phyloP scores from a whole-genome alignment of 2,888 invertebrate species.

The Mactromeris polynyma region DNA sequence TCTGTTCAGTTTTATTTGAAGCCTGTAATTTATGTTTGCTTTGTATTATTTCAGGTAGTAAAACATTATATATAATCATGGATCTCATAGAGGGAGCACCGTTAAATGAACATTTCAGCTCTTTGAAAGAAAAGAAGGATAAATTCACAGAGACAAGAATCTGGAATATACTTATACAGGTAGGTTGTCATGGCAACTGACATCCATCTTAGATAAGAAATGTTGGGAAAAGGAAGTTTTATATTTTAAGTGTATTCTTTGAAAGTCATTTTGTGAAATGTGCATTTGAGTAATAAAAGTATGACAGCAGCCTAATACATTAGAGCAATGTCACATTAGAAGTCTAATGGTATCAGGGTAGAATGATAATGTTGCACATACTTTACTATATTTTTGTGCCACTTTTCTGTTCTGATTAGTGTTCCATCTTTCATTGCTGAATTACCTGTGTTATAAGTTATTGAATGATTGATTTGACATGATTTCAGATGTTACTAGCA shows the following conservation, averaged over 20 bases:
- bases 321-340: no score
- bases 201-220: background rate
- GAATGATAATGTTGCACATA: no score
- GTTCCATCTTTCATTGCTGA: no score
- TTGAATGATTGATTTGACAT: background rate
- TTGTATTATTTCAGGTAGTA: slow-evolving; percentile 70
- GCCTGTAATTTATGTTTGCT: background rate
- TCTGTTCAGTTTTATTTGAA: background rate
- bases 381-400: no score
- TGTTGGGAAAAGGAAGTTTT: no score
- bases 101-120: slow-evolving; percentile 87
- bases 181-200: slow-evolving; percentile 51
- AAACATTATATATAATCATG: slow-evolving; percentile 88
- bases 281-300: no score
- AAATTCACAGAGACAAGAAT: slow-evolving; percentile 86
- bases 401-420: no score
- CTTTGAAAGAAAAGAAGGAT: slow-evolving; percentile 87
- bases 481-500: slow-evolving; percentile 86
- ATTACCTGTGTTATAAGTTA: background rate
- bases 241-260: no score
- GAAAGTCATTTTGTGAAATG: no score
- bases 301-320: no score
- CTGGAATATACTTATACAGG: slow-evolving; percentile 88
- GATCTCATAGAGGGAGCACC: slow-evolving; percentile 88
- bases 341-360: no score